phyloP scores from a whole-genome alignment of 2,797 vertebrate species.

The Lates japonicus region DNA sequence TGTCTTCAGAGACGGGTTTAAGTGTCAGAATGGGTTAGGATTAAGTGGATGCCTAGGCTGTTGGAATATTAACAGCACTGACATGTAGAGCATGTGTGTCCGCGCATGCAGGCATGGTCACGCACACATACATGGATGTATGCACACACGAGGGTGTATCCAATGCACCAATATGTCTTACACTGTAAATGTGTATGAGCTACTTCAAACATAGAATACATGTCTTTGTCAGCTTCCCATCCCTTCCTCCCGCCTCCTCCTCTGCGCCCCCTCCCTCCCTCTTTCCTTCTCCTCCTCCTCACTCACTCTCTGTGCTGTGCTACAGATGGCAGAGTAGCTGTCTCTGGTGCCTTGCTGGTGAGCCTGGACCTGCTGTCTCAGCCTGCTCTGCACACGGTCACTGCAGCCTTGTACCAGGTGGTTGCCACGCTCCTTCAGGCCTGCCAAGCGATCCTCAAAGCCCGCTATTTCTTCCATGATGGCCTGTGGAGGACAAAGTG shows the following conservation, averaged over 20 bases:
- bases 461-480: constrained; percentile 98
- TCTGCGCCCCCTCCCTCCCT: constrained; percentile 4
- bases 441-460: constrained; percentile 94
- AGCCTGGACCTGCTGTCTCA: constrained; percentile 92
- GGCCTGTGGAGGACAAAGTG: constrained; percentile 86
- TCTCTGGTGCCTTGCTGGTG: constrained; percentile 96
- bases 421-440: constrained; percentile 90
- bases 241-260: constrained; percentile 2
- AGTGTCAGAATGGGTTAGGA: constrained; percentile 77
- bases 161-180: constrained; percentile 6
- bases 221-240: constrained; percentile 18
- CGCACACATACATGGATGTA: constrained; percentile 5
- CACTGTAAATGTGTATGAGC: constrained; percentile 34
- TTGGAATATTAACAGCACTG: constrained; percentile 60
- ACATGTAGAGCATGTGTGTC: constrained; percentile 34
- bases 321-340: constrained; percentile 98
- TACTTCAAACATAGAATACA: constrained; percentile 29
- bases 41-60: constrained; percentile 70
- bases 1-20: constrained; percentile 76
- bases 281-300: constrained; percentile 49
- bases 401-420: constrained; percentile 90
- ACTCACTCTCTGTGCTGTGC: constrained; percentile 96
- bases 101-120: constrained; percentile 40
- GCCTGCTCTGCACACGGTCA: constrained; percentile 92
- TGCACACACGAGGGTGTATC: constrained; percentile 10